Evolutionary conservation across 2,888 invertebrate genomes (phyloP).

Genomic region (Philereme vetulata): DNA sequence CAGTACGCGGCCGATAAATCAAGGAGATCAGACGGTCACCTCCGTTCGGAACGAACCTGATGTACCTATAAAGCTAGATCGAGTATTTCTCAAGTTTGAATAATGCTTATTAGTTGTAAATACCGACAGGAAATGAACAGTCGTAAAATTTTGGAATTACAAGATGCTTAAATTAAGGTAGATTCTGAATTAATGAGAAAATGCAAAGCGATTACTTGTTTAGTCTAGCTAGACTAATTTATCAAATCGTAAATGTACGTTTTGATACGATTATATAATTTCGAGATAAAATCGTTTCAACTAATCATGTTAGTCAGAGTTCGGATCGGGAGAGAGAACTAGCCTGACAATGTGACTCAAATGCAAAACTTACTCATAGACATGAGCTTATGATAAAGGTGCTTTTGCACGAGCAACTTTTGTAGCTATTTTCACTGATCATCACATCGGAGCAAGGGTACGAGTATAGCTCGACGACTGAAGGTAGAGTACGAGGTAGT

Average conservation of each 20-base stretch:
- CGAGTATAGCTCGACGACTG: too few relatives aligned
- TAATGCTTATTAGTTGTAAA: conserved; percentile 2
- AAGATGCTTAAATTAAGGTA: conserved; percentile 3
- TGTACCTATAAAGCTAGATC: conserved; percentile 11
- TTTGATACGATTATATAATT: conserved; percentile 2
- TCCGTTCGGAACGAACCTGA: conserved; percentile 32
- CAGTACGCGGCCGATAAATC: conserved; percentile 55
- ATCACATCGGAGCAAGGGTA: too few relatives aligned
- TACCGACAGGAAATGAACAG: conserved; percentile 15
- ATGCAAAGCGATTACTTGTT: conserved; percentile 15
- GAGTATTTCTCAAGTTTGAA: conserved; percentile 4
- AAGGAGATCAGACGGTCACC: conserved; percentile 47
- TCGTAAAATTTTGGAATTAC: conserved; percentile 7
- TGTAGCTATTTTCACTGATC: too few relatives aligned
- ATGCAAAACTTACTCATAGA: conserved; percentile 22
- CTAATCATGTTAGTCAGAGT: conserved; percentile 30
- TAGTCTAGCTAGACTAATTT: conserved; percentile 18
- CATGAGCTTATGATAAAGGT: conserved; percentile 1
- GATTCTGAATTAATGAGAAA: conserved; percentile 17
- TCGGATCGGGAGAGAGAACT: conserved; percentile 23
- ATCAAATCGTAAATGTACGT: conserved; percentile 10
- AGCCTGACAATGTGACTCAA: conserved; percentile 25
- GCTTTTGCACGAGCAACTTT: too few relatives aligned
- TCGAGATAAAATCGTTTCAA: conserved; percentile 26
- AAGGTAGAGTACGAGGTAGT: too few relatives aligned